A percentile compares a stretch with the other conserved stretches of the same genome.
Evolutionary conservation across 2,797 vertebrate genomes (phyloP).

Genomic region (Argyrosomus regius): DNA sequence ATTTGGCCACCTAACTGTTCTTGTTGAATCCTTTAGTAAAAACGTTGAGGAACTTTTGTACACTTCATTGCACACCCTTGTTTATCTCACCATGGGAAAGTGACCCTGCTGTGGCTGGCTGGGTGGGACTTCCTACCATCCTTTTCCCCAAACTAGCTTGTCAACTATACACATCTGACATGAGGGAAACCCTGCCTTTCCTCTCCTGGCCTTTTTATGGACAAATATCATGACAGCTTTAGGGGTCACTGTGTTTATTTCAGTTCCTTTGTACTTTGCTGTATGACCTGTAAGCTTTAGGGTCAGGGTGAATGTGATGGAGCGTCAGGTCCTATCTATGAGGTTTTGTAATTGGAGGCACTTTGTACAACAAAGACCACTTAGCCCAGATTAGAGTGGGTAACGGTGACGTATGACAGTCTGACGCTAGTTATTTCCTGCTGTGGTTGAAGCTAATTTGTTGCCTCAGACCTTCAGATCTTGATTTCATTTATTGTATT

Average conservation of each 20-base stretch:
- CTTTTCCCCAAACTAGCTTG: conserved; percentile 43
- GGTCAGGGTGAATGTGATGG: conserved; percentile 52
- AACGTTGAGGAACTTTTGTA: not conserved
- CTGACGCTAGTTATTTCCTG: conserved; percentile 69
- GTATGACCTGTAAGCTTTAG: conserved; percentile 42
- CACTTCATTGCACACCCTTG: conserved; percentile 17
- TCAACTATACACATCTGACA: conserved; percentile 51
- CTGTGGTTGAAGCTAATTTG: conserved; percentile 32
- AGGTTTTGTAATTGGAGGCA: conserved; percentile 31
- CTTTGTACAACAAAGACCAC: conserved; percentile 61
- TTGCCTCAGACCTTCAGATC: conserved; percentile 22
- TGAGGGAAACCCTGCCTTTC: conserved; percentile 75
- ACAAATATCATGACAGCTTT: conserved; percentile 59
- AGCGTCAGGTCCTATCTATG: conserved; percentile 27
- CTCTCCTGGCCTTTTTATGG: conserved; percentile 57
- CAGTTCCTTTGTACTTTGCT: conserved; percentile 42
- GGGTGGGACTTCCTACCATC: conserved; percentile 67
- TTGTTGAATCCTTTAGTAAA: not conserved
- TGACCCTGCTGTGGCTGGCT: conserved; percentile 43
- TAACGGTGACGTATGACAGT: conserved; percentile 17
- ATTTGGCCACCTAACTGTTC: not conserved
- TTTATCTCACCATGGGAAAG: conserved; percentile 66
- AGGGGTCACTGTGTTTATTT: conserved; percentile 61
- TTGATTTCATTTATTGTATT: conserved; percentile 17
- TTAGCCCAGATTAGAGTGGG: conserved; percentile 32